Conservation (phyloP, 2,888 invertebrate genomes). For the Acanthosepion lycidas region DNA sequence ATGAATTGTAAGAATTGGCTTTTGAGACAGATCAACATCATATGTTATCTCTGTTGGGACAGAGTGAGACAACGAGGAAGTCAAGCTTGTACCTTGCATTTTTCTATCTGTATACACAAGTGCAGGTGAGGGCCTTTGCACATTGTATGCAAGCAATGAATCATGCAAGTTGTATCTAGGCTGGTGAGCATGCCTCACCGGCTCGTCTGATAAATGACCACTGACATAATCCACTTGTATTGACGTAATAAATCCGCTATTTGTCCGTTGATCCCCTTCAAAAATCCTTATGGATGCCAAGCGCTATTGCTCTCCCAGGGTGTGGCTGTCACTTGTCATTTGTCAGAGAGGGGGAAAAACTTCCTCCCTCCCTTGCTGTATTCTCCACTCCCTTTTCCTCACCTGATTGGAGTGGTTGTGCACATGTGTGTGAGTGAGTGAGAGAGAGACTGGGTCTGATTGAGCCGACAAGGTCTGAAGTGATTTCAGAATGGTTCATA, state of each 20-base stretch:
- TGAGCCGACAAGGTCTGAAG: background rate
- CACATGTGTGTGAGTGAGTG: background rate
- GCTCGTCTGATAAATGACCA: background rate
- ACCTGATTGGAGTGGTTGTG: background rate
- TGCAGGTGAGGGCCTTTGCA: background rate
- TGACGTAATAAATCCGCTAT: background rate
- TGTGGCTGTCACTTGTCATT: background rate
- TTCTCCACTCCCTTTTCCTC: background rate
- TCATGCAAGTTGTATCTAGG: background rate
- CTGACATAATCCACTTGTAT: slow-evolving; percentile 11
- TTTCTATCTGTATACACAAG: background rate
- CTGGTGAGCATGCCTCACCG: background rate
- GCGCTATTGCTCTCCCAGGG: no score
- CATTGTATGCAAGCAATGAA: slow-evolving; percentile 16
- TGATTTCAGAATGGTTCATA: background rate
- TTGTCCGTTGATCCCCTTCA: background rate
- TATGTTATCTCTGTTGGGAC: background rate
- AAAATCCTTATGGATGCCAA: background rate
- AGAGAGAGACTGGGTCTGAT: background rate
- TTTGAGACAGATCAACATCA: no score
- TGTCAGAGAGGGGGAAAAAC: background rate
- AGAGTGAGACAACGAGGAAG: background rate
- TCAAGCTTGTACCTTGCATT: background rate
- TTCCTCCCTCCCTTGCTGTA: background rate
- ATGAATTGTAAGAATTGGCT: no score